Evolutionary conservation across 2,113 vertebrate species (phyloP).

Genomic region (Myrmecobius fasciatus): DNA sequence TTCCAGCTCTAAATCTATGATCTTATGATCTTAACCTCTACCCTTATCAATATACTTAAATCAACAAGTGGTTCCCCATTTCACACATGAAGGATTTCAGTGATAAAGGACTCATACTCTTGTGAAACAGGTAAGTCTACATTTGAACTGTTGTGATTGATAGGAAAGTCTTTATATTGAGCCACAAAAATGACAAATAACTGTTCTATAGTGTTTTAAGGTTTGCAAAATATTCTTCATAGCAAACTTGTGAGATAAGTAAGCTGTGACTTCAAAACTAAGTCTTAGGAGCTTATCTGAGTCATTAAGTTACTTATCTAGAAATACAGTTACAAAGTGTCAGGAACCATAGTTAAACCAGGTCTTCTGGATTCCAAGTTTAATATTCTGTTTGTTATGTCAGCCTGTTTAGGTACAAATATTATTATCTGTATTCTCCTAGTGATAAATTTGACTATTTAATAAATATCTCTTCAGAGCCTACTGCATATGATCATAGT

Average conservation of each 20-base stretch:
- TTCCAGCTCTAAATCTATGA: too few species aligned
- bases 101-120: background rate
- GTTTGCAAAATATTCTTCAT: too few species aligned
- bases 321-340: background rate
- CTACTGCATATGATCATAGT: rapidly evolving
- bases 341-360: background rate
- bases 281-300: background rate
- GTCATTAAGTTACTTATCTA: background rate
- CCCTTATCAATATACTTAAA: background rate
- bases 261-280: background rate
- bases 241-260: background rate
- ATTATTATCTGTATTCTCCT: background rate
- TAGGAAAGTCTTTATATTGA: background rate
- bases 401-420: background rate
- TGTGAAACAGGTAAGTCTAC: background rate
- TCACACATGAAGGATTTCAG: background rate
- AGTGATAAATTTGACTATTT: background rate
- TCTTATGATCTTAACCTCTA: background rate
- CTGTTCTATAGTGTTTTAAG: background rate
- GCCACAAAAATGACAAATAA: background rate
- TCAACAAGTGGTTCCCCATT: background rate
- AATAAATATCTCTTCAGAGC: rapidly evolving
- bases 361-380: background rate
- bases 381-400: background rate
- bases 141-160: background rate